Evolutionary conservation across 2,113 vertebrate genomes (phyloP).

Genomic region (Myrmecobius fasciatus): DNA sequence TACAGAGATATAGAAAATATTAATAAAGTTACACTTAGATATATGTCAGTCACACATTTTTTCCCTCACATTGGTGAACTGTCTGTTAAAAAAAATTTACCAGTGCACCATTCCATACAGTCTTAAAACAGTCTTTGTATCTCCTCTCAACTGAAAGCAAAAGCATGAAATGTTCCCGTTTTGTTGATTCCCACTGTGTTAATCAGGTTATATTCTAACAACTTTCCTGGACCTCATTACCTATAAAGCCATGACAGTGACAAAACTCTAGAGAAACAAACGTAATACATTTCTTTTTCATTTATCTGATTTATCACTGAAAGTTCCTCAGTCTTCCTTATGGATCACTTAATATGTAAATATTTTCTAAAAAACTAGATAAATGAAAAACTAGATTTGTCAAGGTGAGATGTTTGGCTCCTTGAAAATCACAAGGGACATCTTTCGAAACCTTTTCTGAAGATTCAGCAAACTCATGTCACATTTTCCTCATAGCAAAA

Average conservation of each 20-base stretch:
- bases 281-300: neutral
- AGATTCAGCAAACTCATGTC: constrained; percentile 3
- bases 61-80: no score
- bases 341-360: neutral
- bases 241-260: neutral
- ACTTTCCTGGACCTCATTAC: neutral
- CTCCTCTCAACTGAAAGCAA: neutral
- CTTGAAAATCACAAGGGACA: neutral
- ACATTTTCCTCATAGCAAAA: neutral
- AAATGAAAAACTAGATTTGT: neutral
- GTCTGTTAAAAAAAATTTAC: neutral
- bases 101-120: neutral
- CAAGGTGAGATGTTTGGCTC: neutral
- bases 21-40: neutral
- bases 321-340: neutral
- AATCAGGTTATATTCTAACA: neutral
- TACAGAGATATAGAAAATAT: neutral
- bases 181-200: constrained; percentile 7
- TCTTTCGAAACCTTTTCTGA: neutral
- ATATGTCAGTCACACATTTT: neutral
- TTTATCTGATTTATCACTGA: constrained; percentile 7
- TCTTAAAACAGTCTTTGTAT: neutral
- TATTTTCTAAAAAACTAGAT: neutral
- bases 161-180: neutral
- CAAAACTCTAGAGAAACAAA: neutral